Conservation (phyloP, 2,888 invertebrate species). For the Drosophila merina region DNA sequence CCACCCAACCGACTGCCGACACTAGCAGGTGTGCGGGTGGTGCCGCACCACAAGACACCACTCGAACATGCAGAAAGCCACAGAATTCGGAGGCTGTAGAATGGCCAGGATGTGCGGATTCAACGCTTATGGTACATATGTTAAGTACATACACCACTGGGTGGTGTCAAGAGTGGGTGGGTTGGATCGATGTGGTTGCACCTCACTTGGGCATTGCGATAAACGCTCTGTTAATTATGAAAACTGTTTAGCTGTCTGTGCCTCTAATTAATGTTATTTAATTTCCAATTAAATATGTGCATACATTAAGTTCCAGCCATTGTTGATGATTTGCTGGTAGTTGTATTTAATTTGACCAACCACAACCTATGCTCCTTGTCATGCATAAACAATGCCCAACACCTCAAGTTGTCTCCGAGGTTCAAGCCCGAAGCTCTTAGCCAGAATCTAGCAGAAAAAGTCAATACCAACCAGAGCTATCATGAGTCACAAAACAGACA, state of each 20-base stretch:
- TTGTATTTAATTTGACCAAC: slow-evolving; percentile 59
- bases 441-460: slow-evolving; percentile 9
- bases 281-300: slow-evolving; percentile 62
- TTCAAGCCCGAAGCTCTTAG: slow-evolving; percentile 12
- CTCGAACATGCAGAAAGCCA: slow-evolving; percentile 45
- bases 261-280: slow-evolving; percentile 57
- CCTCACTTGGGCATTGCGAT: slow-evolving; percentile 34
- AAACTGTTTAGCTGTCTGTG: slow-evolving; percentile 21
- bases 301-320: slow-evolving; percentile 49
- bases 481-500: background rate
- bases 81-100: slow-evolving; percentile 6
- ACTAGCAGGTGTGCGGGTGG: slow-evolving; percentile 38
- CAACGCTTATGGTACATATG: slow-evolving; percentile 11
- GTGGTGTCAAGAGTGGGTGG: slow-evolving; percentile 1
- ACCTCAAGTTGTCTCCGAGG: slow-evolving; percentile 26
- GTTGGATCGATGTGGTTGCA: slow-evolving; percentile 28
- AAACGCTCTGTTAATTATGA: slow-evolving; percentile 53
- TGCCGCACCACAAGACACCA: slow-evolving; percentile 50
- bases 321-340: slow-evolving; percentile 35
- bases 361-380: slow-evolving; percentile 8
- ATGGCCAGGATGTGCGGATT: slow-evolving; percentile 8
- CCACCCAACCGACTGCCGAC: slow-evolving; percentile 26
- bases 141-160: slow-evolving; percentile 6
- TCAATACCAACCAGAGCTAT: background rate
- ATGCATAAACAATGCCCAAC: slow-evolving; percentile 33